Evolutionary conservation across 2,113 vertebrate species (phyloP).

Genomic region (Myodes glareolus): DNA sequence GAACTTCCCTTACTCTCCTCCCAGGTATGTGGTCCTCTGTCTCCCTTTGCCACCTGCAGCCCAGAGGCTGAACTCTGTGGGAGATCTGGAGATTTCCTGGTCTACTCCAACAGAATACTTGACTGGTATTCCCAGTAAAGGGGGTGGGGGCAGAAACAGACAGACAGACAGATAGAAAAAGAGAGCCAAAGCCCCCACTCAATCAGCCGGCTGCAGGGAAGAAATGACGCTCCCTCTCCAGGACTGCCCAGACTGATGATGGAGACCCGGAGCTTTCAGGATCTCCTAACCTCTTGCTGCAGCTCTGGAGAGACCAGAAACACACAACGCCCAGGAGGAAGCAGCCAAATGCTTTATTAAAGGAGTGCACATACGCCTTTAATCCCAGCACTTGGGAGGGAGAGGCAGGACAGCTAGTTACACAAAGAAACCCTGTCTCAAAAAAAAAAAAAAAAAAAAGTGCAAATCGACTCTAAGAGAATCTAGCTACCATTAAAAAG

Average conservation of each 20-base stretch:
- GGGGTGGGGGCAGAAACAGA: not conserved
- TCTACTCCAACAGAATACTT: slow-evolving; percentile 59
- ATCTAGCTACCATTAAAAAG: not conserved
- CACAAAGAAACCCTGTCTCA: too few relatives aligned
- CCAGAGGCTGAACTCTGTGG: slow-evolving; percentile 79
- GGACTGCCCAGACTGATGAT: not conserved
- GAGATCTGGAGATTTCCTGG: slow-evolving; percentile 84
- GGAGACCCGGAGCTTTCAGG: not conserved
- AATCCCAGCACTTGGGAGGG: too few relatives aligned
- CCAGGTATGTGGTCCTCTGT: slow-evolving; percentile 81
- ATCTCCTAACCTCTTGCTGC: not conserved
- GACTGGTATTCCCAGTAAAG: slow-evolving; percentile 71
- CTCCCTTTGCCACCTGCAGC: slow-evolving; percentile 61
- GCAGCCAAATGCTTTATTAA: not conserved
- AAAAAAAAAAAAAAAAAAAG: too few relatives aligned
- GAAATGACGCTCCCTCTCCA: not conserved
- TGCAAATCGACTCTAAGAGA: not conserved
- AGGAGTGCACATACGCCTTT: too few relatives aligned
- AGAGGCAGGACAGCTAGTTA: too few relatives aligned
- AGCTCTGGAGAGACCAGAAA: not conserved
- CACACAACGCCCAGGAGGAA: not conserved
- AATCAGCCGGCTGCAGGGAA: not conserved
- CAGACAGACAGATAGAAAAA: not conserved
- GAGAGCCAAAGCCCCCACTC: not conserved
- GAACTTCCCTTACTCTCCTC: not conserved